Percentiles rank a stretch among this genome's conserved stretches.
Evolutionary conservation across 2,888 invertebrate genomes (phyloP).

Genomic region (Lordiphosa fenestrarum): DNA sequence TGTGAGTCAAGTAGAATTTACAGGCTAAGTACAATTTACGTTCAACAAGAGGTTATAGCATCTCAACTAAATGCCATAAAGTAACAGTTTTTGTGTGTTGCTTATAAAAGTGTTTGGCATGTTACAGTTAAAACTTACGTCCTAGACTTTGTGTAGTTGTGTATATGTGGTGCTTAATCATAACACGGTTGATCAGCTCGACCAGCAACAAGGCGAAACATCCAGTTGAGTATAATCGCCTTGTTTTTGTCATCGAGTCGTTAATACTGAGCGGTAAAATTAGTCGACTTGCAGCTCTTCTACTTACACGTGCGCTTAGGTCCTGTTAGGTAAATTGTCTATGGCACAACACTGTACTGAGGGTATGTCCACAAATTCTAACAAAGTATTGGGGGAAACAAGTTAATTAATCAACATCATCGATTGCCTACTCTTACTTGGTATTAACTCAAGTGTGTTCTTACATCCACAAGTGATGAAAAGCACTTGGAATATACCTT

Average conservation of each 20-base stretch:
- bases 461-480: no score
- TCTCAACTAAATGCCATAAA: constrained; percentile 65
- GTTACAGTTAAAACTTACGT: constrained; percentile 70
- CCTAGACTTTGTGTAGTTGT: constrained; percentile 56
- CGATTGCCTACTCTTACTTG: no score
- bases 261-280: constrained; percentile 63
- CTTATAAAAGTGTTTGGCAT: constrained; percentile 55
- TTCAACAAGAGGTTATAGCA: constrained; percentile 72
- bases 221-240: background rate
- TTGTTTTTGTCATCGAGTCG: constrained; percentile 5
- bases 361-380: constrained; percentile 5
- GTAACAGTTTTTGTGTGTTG: constrained; percentile 51
- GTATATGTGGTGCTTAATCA: constrained; percentile 43
- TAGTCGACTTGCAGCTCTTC: constrained; percentile 18
- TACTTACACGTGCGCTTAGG: constrained; percentile 17
- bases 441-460: no score
- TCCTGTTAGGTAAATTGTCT: constrained; percentile 9
- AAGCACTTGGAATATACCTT: no score
- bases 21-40: constrained; percentile 59
- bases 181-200: constrained; percentile 23
- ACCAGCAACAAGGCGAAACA: background rate
- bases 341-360: constrained; percentile 19
- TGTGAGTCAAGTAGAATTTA: constrained; percentile 49
- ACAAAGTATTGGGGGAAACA: no score
- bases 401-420: no score